These are phyloP conservation scores for Phrynosoma blainvillii DNA, from an alignment of 2,113 vertebrate species.

Conservation along the genomic window DNA sequence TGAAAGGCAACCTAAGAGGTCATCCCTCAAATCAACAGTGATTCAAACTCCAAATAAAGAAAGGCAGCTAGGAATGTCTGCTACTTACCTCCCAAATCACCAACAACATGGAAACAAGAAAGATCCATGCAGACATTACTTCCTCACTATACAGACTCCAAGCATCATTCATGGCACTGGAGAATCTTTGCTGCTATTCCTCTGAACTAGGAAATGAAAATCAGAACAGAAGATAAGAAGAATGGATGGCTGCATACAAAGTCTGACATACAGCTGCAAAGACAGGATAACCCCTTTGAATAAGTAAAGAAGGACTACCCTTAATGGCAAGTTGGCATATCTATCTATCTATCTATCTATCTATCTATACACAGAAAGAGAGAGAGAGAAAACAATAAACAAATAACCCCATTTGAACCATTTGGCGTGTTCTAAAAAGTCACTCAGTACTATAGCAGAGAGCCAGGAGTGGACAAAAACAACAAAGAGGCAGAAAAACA, in stretches of 20 bases:
- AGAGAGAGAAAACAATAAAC: background rate
- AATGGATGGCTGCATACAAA: too few relatives aligned
- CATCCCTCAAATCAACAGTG: background rate
- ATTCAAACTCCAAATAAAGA: background rate
- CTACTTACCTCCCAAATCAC: slow-evolving; percentile 86
- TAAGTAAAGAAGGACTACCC: too few relatives aligned
- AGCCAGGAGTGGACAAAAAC: too few relatives aligned
- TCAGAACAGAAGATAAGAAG: background rate
- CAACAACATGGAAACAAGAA: slow-evolving; percentile 79
- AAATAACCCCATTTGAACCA: background rate
- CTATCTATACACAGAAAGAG: too few relatives aligned
- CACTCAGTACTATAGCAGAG: background rate
- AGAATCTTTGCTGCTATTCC: slow-evolving; percentile 82
- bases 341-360: too few relatives aligned
- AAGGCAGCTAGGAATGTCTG: background rate
- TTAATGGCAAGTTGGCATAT: too few relatives aligned
- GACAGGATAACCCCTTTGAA: too few relatives aligned
- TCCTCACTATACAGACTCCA: slow-evolving; percentile 85
- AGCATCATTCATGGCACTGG: slow-evolving; percentile 84
- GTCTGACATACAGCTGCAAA: too few relatives aligned
- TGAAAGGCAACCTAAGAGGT: too few relatives aligned
- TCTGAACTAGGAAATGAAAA: slow-evolving; percentile 76
- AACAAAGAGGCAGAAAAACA: background rate
- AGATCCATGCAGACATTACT: slow-evolving; percentile 86
- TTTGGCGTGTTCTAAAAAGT: background rate